Percentiles rank a stretch among this genome's conserved stretches.
Conservation (phyloP, 2,113 vertebrate genomes). For the Limnothrissa miodon region DNA sequence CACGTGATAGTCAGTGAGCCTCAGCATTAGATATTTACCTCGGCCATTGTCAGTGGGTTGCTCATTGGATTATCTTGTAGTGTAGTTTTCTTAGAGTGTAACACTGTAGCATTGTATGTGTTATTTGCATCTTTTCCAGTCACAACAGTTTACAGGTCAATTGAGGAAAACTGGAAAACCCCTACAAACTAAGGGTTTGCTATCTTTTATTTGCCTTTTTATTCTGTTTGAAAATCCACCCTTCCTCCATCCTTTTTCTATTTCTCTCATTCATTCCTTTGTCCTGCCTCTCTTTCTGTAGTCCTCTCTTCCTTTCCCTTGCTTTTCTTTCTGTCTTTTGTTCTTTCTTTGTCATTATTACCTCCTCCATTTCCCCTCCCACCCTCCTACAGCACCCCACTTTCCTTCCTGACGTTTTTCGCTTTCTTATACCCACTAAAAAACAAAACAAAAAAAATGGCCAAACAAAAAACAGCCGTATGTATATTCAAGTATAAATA, state of each 20-base stretch:
- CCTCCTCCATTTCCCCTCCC: constrained; percentile 42
- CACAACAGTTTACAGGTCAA: constrained; percentile 91
- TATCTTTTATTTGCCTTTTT: constrained; percentile 30
- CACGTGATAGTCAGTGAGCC: constrained; percentile 55
- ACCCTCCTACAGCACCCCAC: constrained; percentile 23
- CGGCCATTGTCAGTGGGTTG: constrained; percentile 71
- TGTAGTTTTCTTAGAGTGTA: constrained; percentile 80
- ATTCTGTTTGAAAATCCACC: too few species aligned
- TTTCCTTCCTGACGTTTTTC: neutral
- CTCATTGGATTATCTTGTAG: constrained; percentile 84
- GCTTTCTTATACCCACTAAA: neutral
- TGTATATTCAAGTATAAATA: neutral
- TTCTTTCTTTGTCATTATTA: constrained; percentile 18
- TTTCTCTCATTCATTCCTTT: neutral
- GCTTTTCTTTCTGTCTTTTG: constrained; percentile 8
- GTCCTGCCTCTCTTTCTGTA: neutral
- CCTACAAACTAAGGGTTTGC: constrained; percentile 56
- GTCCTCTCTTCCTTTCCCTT: neutral
- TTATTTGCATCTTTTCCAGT: constrained; percentile 94
- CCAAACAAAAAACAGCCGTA: constrained; percentile 5
- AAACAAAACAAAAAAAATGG: neutral
- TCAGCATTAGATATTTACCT: constrained; percentile 72
- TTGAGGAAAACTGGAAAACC: constrained; percentile 79
- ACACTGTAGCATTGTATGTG: constrained; percentile 85
- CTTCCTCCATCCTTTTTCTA: neutral